Percentiles rank a stretch among this genome's conserved stretches.
These are phyloP conservation scores for Petrolisthes cinctipes DNA, from an alignment of 2,888 invertebrate species.

Conservation along the genomic window DNA sequence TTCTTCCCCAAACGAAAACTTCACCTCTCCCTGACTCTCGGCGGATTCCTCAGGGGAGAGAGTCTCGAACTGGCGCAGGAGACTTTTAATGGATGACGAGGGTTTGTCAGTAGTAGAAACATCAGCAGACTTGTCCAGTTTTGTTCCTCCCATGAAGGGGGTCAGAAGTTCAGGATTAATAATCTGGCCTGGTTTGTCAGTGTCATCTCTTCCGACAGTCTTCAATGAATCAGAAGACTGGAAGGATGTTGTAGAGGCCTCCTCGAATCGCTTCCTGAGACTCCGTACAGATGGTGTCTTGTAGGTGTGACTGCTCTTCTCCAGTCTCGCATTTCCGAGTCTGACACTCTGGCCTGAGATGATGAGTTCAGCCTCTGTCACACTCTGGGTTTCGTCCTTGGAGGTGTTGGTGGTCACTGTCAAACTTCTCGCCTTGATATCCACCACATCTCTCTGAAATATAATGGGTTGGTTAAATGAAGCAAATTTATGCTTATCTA, in stretches of 20 bases:
- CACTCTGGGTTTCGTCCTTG: neutral
- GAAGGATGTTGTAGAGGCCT: slow-evolving; percentile 10
- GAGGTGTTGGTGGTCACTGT: neutral
- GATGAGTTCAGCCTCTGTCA: neutral
- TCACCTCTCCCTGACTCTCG: neutral
- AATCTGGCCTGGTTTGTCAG: neutral
- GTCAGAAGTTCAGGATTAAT: neutral
- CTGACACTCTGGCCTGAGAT: neutral
- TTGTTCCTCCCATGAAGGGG: neutral
- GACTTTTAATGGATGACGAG: slow-evolving; percentile 19
- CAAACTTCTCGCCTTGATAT: no score
- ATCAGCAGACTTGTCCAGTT: neutral
- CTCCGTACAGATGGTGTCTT: slow-evolving; percentile 35
- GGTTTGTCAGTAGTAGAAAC: neutral
- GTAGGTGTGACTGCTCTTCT: neutral
- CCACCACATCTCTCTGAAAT: no score
- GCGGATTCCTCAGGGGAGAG: neutral
- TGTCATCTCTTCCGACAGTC: slow-evolving; percentile 12
- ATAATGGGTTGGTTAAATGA: no score
- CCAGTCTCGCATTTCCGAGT: neutral
- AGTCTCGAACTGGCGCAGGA: slow-evolving; percentile 37
- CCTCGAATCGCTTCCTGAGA: slow-evolving; percentile 37
- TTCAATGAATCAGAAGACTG: slow-evolving; percentile 4
- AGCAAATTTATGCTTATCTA: no score
- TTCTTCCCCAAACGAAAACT: neutral